These are phyloP conservation scores for Andricus curvator DNA, from an alignment of 2,888 invertebrate genomes.

Conservation along the genomic window DNA sequence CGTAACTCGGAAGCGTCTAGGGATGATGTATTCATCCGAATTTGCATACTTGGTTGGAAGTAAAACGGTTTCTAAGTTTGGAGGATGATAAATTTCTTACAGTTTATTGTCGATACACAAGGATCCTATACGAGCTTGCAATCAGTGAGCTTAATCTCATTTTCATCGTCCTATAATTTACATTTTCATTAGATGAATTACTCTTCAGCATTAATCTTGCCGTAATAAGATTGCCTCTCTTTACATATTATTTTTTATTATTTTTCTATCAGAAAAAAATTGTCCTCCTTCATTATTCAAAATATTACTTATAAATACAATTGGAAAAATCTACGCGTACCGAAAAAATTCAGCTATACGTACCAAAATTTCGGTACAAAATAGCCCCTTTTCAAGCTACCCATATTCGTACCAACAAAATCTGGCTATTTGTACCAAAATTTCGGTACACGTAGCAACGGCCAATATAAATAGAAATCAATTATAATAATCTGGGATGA, in stretches of 20 bases:
- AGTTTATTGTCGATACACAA: conserved; percentile 9
- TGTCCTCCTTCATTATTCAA: neutral
- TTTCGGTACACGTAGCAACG: too few species aligned
- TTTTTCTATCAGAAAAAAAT: neutral
- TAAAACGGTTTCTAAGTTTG: conserved; percentile 25
- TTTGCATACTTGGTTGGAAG: conserved; percentile 22
- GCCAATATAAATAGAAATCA: too few species aligned
- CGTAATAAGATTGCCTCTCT: neutral
- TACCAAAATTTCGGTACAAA: too few species aligned
- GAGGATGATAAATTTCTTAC: conserved; percentile 26
- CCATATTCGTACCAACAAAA: too few species aligned
- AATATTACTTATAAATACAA: too few species aligned
- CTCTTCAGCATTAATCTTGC: neutral
- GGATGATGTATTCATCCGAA: conserved; percentile 20
- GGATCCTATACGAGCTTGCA: neutral
- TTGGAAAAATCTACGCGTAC: too few species aligned
- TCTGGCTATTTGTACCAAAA: too few species aligned
- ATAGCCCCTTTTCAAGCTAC: too few species aligned
- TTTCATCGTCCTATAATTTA: neutral
- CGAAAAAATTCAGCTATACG: too few species aligned
- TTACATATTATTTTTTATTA: neutral
- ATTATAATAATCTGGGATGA: too few species aligned
- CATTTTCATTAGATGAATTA: neutral
- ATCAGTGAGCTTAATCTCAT: neutral
- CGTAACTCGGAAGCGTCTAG: conserved; percentile 17